phyloP scores from a whole-genome alignment of 2,888 invertebrate genomes.

The Petrolisthes cinctipes region DNA sequence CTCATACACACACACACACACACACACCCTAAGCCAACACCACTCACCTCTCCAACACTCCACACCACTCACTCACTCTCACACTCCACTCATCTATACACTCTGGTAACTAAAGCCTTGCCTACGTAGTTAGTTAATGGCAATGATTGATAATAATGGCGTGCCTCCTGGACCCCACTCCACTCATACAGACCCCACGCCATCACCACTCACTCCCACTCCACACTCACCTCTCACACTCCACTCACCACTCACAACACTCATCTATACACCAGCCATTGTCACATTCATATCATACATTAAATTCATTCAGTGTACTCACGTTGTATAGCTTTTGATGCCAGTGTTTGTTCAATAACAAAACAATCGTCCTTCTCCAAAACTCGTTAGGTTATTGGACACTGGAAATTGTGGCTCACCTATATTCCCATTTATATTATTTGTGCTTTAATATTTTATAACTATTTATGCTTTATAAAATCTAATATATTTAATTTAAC shows the following conservation, averaged over 20 bases:
- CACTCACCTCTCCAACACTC: neutral
- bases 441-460: neutral
- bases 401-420: slow-evolving; percentile 6
- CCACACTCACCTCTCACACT: neutral
- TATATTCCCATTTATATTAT: neutral
- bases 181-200: no score
- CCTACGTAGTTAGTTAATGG: no score
- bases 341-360: slow-evolving; percentile 53
- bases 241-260: neutral
- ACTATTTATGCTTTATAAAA: neutral
- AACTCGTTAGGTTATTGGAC: slow-evolving; percentile 20
- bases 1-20: no score
- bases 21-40: neutral
- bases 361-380: slow-evolving; percentile 57
- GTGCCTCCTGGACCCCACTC: no score
- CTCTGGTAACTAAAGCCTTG: no score
- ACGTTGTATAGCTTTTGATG: slow-evolving; percentile 24
- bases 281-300: neutral
- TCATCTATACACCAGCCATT: neutral
- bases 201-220: no score
- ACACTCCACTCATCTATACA: no score
- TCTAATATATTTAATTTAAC: neutral
- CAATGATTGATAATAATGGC: no score
- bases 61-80: neutral
- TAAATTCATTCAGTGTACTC: neutral